These are phyloP conservation scores for Threskiornis aethiopicus DNA, from an alignment of 2,797 vertebrate species.

Conservation along the genomic window DNA sequence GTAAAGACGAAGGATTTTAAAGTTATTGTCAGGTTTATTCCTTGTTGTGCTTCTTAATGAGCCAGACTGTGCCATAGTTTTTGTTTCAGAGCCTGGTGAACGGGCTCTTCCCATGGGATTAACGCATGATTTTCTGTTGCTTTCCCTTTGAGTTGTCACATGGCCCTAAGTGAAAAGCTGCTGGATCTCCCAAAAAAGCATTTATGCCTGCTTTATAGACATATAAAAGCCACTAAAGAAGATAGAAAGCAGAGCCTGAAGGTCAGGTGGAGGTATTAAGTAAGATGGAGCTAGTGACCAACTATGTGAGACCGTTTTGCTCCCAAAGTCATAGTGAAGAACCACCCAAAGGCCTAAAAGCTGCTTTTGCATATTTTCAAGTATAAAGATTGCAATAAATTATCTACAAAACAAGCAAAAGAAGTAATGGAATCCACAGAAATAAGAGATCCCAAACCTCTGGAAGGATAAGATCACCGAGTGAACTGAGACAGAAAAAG, in stretches of 20 bases:
- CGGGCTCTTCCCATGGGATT: background rate
- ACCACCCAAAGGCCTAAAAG: background rate
- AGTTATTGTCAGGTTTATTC: background rate
- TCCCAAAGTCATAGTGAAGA: background rate
- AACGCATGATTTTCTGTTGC: background rate
- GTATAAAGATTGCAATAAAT: background rate
- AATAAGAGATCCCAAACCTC: conserved; percentile 6
- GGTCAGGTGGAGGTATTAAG: background rate
- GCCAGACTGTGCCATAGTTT: background rate
- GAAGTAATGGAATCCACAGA: background rate
- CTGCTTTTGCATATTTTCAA: background rate
- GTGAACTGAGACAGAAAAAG: background rate
- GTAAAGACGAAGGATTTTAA: background rate
- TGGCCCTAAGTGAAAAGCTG: background rate
- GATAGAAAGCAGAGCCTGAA: background rate
- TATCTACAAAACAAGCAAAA: conserved; percentile 9
- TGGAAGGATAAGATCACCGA: background rate
- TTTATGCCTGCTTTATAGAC: background rate
- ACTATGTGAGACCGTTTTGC: background rate
- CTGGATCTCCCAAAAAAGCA: background rate
- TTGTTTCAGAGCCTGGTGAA: background rate
- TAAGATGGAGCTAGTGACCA: background rate
- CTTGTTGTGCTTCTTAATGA: background rate
- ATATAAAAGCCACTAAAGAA: background rate
- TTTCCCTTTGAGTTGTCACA: background rate